Conservation (phyloP, 2,113 vertebrate genomes). For the Burhinus bistriatus region DNA sequence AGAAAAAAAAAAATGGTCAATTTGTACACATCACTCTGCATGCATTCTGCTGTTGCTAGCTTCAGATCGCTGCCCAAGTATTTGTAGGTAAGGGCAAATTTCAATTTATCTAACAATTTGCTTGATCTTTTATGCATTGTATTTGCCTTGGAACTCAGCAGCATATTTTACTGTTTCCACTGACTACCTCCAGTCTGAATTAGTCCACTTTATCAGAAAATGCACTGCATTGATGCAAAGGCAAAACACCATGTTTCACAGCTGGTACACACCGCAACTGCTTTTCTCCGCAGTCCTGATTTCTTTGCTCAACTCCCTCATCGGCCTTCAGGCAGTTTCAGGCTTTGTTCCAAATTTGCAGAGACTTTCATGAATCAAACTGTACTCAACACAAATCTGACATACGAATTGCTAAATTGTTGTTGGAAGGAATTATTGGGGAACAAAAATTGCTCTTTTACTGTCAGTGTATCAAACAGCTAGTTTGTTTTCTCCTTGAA, state of each 20-base stretch:
- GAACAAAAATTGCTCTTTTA: not conserved
- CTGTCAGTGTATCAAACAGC: not conserved
- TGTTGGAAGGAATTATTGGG: not conserved
- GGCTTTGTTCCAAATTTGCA: not conserved
- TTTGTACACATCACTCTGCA: not conserved
- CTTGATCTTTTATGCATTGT: not conserved
- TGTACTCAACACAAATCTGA: not conserved
- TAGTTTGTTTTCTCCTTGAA: not conserved
- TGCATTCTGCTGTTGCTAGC: not conserved
- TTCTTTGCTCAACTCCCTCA: not conserved
- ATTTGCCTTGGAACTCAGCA: not conserved
- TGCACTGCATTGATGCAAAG: not conserved
- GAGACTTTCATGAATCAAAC: not conserved
- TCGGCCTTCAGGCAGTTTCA: not conserved
- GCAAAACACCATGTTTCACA: not conserved
- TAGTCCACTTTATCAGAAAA: not conserved
- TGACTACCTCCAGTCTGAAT: not conserved
- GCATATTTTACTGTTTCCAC: not conserved
- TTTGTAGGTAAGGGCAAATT: not conserved
- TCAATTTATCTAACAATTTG: not conserved
- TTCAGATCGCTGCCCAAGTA: not conserved
- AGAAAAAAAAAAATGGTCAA: not conserved
- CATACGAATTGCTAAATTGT: not conserved
- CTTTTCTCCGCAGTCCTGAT: fast-evolving
- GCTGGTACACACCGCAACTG: not conserved